These are phyloP conservation scores for Phalacrocorax pelagicus DNA, from an alignment of 2,113 vertebrate genomes.

Conservation along the genomic window DNA sequence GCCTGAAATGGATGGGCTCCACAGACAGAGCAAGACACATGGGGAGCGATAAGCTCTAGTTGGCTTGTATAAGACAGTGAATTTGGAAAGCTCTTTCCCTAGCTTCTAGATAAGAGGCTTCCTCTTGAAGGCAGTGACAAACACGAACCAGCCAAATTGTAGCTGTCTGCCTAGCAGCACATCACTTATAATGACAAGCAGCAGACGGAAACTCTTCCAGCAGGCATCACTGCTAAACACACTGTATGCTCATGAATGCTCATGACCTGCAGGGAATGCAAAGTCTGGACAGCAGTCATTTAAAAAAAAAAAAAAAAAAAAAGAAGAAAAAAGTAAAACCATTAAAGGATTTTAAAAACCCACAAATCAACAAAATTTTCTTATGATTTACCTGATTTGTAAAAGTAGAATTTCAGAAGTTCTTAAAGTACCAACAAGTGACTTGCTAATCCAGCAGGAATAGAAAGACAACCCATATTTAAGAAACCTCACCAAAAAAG, in stretches of 20 bases:
- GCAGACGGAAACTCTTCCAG: conserved; percentile 4
- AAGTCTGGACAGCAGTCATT: background rate
- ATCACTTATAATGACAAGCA: conserved; percentile 33
- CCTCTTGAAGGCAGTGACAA: background rate
- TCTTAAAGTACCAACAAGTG: background rate
- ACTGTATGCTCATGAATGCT: background rate
- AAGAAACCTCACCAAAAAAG: conserved; percentile 16
- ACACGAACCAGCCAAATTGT: background rate
- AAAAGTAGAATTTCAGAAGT: background rate
- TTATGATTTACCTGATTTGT: background rate
- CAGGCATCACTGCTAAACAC: background rate
- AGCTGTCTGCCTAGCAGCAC: conserved; percentile 7
- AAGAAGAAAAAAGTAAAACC: background rate
- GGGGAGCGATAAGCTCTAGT: background rate
- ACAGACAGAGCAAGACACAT: background rate
- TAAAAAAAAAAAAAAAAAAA: background rate
- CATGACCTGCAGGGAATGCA: background rate
- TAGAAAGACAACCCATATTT: background rate
- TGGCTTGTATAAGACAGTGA: background rate
- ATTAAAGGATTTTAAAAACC: background rate
- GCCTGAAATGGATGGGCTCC: background rate
- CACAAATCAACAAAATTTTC: background rate
- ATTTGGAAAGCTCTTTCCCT: conserved; percentile 43
- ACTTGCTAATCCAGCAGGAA: background rate
- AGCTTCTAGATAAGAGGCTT: conserved; percentile 38